These are phyloP conservation scores for Ophraella communa DNA, from an alignment of 2,888 invertebrate species.

Conservation along the genomic window DNA sequence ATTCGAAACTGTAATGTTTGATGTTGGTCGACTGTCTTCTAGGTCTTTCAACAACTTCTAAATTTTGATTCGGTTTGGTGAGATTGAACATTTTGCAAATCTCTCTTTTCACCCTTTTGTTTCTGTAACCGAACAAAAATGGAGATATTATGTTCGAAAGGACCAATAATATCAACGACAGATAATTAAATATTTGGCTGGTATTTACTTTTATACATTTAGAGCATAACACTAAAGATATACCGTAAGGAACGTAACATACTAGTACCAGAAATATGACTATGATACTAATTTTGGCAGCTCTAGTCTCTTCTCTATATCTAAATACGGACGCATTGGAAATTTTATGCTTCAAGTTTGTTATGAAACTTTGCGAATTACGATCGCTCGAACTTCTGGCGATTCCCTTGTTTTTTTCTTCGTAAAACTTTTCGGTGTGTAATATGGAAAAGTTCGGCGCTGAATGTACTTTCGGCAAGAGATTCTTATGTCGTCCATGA, in stretches of 20 bases:
- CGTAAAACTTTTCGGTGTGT: conserved; percentile 36
- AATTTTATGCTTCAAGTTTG: conserved; percentile 77
- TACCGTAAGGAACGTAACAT: conserved; percentile 62
- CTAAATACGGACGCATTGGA: conserved; percentile 85
- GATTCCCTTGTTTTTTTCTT: conserved; percentile 57
- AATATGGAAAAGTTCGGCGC: conserved; percentile 53
- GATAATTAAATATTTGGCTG: conserved; percentile 61
- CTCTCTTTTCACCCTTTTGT: conserved; percentile 69
- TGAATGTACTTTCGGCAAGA: conserved; percentile 53
- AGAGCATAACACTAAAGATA: conserved; percentile 53
- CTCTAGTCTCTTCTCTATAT: conserved; percentile 87
- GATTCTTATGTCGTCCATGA: conserved; percentile 36
- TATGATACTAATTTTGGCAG: conserved; percentile 83
- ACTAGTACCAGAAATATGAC: conserved; percentile 73
- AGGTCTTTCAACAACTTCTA: conserved; percentile 26
- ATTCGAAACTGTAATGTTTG: conserved; percentile 37
- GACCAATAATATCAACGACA: conserved; percentile 66
- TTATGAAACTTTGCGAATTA: conserved; percentile 69
- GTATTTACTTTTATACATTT: conserved; percentile 49
- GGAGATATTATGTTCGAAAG: conserved; percentile 73
- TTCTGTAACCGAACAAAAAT: conserved; percentile 78
- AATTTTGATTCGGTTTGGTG: conserved; percentile 26
- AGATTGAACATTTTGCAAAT: conserved; percentile 62
- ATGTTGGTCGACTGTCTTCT: conserved; percentile 20
- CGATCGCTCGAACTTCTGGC: conserved; percentile 65